A percentile compares a stretch with the other conserved stretches of the same genome.
Conservation (phyloP, 2,797 vertebrate genomes). For the Sciurus carolinensis region DNA sequence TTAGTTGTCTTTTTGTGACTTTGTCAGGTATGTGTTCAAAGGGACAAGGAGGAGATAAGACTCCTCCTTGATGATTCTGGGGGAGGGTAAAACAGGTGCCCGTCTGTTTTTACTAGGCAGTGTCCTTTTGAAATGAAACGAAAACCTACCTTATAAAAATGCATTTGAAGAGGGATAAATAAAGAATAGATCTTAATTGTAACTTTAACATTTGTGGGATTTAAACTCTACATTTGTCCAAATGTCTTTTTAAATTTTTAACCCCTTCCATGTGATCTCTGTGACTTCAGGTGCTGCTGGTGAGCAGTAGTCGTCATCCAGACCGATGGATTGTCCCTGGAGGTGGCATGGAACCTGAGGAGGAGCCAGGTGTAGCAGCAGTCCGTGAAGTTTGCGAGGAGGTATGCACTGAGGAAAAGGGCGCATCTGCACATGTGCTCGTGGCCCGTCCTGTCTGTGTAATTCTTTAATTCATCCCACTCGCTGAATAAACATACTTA, state of each 20-base stretch:
- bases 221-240: constrained; percentile 22
- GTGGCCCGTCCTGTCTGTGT: neutral
- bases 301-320: constrained; percentile 98
- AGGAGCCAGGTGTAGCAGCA: constrained; percentile 96
- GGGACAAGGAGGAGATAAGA: neutral
- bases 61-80: neutral
- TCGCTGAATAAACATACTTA: neutral
- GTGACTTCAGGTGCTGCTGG: constrained; percentile 94
- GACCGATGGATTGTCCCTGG: constrained; percentile 99
- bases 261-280: neutral
- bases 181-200: neutral
- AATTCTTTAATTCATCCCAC: neutral
- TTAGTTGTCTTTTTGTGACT: neutral
- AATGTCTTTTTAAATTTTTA: constrained; percentile 6
- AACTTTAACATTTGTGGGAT: neutral
- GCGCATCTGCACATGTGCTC: neutral
- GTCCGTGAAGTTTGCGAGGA: constrained; percentile 98
- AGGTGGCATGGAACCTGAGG: constrained; percentile 99
- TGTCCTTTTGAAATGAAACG: neutral
- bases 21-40: neutral
- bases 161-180: constrained; percentile 18
- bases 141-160: neutral
- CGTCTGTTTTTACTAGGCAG: neutral
- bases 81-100: neutral
- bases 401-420: constrained; percentile 89